phyloP scores from a whole-genome alignment of 2,113 vertebrate genomes.

The Isichthys henryi region DNA sequence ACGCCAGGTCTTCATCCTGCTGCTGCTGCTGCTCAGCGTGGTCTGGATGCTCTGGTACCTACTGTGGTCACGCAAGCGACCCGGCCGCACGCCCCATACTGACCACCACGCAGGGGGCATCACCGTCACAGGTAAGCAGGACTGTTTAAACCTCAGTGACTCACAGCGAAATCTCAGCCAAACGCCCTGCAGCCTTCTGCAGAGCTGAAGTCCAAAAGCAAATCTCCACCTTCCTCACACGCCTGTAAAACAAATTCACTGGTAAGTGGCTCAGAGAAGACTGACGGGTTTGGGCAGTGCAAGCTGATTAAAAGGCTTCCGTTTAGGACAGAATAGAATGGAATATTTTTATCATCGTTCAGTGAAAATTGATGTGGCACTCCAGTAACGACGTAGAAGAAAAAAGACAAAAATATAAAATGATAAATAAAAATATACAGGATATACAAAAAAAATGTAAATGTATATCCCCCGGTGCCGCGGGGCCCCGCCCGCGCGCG shows the following conservation, averaged over 20 bases:
- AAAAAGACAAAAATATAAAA: not conserved
- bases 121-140: conserved; percentile 61
- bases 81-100: conserved; percentile 43
- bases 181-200: not conserved
- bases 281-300: not conserved
- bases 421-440: not conserved
- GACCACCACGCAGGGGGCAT: conserved; percentile 72
- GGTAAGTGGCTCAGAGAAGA: not conserved
- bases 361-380: not conserved
- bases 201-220: not conserved
- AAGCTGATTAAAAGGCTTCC: not conserved
- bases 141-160: not conserved
- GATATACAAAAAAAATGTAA: not conserved
- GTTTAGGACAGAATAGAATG: not conserved
- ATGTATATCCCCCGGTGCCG: not conserved
- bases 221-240: not conserved
- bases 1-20: conserved; percentile 63
- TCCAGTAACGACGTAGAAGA: not conserved
- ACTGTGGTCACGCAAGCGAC: conserved; percentile 51
- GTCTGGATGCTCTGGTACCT: conserved; percentile 71
- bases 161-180: not conserved
- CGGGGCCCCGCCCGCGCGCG: too few relatives aligned
- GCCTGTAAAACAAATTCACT: not conserved
- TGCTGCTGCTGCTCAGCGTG: conserved; percentile 64
- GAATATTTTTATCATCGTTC: not conserved